phyloP scores from a whole-genome alignment of 1,140 invertebrate genomes.

The Amphibalanus amphitrite region DNA sequence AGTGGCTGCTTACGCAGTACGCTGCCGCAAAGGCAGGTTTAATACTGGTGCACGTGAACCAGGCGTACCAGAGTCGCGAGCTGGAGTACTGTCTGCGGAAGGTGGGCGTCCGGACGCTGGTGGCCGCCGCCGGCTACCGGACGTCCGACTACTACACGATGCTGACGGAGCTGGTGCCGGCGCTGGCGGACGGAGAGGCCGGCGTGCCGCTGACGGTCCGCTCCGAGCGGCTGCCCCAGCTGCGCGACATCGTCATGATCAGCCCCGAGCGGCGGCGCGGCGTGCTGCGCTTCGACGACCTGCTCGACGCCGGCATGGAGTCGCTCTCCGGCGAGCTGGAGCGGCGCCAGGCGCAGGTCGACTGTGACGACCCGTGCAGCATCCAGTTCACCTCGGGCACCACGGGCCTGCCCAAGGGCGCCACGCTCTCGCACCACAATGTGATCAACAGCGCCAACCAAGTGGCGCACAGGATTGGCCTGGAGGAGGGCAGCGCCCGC shows the following conservation, averaged over 20 bases:
- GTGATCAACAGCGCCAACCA: conserved; percentile 70
- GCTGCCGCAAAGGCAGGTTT: conserved; percentile 64
- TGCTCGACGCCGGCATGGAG: background rate
- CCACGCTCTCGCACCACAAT: conserved; percentile 58
- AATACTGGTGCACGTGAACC: conserved; percentile 55
- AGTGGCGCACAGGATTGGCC: conserved; percentile 37
- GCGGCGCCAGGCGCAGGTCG: conserved; percentile 25
- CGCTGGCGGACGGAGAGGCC: background rate
- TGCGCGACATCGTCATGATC: conserved; percentile 56
- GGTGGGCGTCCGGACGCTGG: conserved; percentile 49
- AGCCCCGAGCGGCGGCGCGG: conserved; percentile 58
- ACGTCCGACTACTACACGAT: conserved; percentile 19
- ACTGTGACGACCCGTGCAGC: conserved; percentile 47
- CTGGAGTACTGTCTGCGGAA: conserved; percentile 61
- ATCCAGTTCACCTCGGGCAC: conserved; percentile 86
- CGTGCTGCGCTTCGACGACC: conserved; percentile 32
- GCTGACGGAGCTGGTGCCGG: background rate
- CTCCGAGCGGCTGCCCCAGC: conserved; percentile 53
- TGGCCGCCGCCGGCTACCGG: conserved; percentile 45
- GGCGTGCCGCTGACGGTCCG: conserved; percentile 36
- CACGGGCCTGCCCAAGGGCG: conserved; percentile 75
- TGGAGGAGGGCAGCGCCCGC: conserved; percentile 37
- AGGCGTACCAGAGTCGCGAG: conserved; percentile 54
- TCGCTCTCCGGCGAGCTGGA: background rate
- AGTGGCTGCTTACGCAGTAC: conserved; percentile 62